Evolutionary conservation across 2,888 invertebrate genomes (phyloP).

Genomic region (Scotopteryx bipunctaria): DNA sequence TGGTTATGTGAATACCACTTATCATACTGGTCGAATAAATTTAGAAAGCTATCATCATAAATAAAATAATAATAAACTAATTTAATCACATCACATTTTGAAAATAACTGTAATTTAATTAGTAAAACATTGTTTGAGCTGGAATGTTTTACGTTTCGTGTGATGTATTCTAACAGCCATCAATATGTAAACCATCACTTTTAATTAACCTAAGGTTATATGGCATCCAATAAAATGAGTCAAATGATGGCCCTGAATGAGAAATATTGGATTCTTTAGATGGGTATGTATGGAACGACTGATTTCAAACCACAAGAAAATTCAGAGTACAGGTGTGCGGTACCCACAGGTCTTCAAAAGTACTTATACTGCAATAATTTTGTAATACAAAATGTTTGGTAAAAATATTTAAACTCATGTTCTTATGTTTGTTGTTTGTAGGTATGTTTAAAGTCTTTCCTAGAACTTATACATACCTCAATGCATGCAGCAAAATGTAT

Average conservation of each 20-base stretch:
- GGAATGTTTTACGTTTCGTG: conserved; percentile 34
- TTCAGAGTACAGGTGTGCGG: too few relatives aligned
- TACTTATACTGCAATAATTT: too few relatives aligned
- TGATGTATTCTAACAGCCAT: conserved; percentile 15
- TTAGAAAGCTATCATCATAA: conserved; percentile 61
- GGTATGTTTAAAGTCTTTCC: too few relatives aligned
- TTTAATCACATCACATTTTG: conserved; percentile 44
- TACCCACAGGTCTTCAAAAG: too few relatives aligned
- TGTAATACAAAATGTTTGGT: too few relatives aligned
- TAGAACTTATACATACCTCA: too few relatives aligned
- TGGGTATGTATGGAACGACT: not conserved
- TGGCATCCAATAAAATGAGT: conserved; percentile 27
- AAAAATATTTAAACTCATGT: too few relatives aligned
- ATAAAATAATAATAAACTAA: conserved; percentile 52
- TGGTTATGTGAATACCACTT: conserved; percentile 53
- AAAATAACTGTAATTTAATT: conserved; percentile 47
- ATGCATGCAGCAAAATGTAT: too few relatives aligned
- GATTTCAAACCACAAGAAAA: conserved; percentile 2
- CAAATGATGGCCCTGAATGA: conserved; percentile 6
- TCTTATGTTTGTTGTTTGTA: too few relatives aligned
- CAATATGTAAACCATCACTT: conserved; percentile 26
- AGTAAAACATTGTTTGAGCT: conserved; percentile 38
- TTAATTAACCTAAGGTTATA: conserved; percentile 29
- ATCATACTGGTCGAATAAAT: conserved; percentile 58
- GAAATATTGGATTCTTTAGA: conserved; percentile 11